Percentiles rank a stretch among this genome's conserved stretches.
Evolutionary conservation across 2,888 invertebrate species (phyloP).

Genomic region (Mesopsocus fuscifrons): DNA sequence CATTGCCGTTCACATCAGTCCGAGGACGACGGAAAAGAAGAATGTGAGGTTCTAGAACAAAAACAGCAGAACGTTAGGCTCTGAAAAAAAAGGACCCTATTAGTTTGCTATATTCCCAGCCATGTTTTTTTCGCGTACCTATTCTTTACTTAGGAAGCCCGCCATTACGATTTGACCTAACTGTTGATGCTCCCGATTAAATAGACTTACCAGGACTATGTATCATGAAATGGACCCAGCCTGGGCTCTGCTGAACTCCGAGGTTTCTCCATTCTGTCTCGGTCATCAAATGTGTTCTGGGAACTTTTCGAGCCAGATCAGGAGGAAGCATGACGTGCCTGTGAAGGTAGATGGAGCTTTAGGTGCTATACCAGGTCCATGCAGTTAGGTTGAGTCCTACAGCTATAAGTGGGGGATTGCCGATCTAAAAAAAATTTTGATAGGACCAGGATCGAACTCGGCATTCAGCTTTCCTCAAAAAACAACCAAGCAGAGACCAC

Average conservation of each 20-base stretch:
- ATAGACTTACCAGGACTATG: constrained; percentile 29
- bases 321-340: constrained; percentile 34
- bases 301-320: constrained; percentile 30
- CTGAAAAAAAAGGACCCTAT: background rate
- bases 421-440: no score
- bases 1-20: constrained; percentile 1
- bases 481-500: no score
- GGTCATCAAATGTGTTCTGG: constrained; percentile 30
- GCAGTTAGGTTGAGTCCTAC: no score
- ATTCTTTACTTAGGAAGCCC: no score
- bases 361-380: no score
- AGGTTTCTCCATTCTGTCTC: constrained; percentile 33
- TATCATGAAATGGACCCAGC: constrained; percentile 34
- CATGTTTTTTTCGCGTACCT: no score
- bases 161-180: no score
- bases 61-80: no score
- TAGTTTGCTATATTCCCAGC: constrained; percentile 14
- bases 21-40: constrained; percentile 22
- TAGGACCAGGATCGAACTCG: no score
- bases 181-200: no score
- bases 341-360: constrained; percentile 10
- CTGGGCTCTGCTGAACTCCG: constrained; percentile 33
- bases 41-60: constrained; percentile 25
- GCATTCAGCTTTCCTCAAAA: no score
- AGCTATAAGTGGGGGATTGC: no score